Evolutionary conservation across 2,797 vertebrate genomes (phyloP), one percentile per base, ranked within the genome.

Genomic region (Gymnocypris eckloni): DNA sequence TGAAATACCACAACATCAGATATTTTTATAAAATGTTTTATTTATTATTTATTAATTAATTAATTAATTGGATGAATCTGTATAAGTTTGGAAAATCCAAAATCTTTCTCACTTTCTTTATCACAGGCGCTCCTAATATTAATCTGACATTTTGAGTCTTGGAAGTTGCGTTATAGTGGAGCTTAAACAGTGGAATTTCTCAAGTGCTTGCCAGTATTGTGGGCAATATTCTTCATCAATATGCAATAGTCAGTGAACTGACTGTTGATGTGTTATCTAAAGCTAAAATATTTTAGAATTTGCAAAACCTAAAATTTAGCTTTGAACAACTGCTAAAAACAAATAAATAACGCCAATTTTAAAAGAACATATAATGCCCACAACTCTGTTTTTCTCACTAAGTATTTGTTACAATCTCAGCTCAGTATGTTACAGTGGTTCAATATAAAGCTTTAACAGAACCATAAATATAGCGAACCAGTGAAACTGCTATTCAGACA

Each of bases 401-500:
- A 79, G 85, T 85, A 89, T 92, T 87, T 79, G 85, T 93, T 91
- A 90, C 75, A 81, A 90, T 90, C 86, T 82, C 50, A 12, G 73
- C 84, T 72, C 88, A 54, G 78, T 89, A 88, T 88, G 67, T 90
- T 92, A 83, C 85, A 90, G 87, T 84, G 89, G 88, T 90, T 92
- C 90, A 86, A 90, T 89, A 85, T 91, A 88, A 89, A 90, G 88
- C 86, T 87, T 89, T 22, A 84, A 90, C 81, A 86, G 79, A 85
- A 86, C 88, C 83, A 87, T 94, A 94, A 94, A 94, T 93, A 92
- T 86, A 70, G 85, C 56, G 39, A 88, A 92, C 91, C 94, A 92
- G 93, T 93, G 90, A 93, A 93, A 91, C 90, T 70, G 86, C 94
- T 93, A 93, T 93, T 95, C 94, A 94, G 91, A 93, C 83, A 86